Base-by-base conservation (phyloP, 1,140 invertebrate species). In the Holcopasites calliopsidis region DNA sequence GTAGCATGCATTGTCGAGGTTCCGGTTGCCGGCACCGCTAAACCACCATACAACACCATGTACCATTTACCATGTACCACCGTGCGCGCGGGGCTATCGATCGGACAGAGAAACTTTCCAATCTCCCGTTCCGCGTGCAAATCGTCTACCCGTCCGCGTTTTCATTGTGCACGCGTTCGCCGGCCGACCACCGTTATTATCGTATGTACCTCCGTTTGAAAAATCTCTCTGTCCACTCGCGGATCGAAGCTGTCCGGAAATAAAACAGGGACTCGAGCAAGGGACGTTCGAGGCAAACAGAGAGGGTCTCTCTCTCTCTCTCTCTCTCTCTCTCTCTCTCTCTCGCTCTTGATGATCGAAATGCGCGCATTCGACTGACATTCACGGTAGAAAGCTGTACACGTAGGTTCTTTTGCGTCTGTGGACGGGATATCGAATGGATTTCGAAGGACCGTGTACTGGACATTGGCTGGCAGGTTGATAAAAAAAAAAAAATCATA, bases 1-100 rank as follows among this genome's bases (percentile, higher is more conserved):
- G 90, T 86, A 85, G 87, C 87, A 90, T 91, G 90, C 87, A 91
- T 89, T 88, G 88, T 80, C 80, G 90, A 88, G 87, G 84, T 88
- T 86, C 88, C 86, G 78, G 86, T 90, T 84, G 89, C 87, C 85
- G 90, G 84, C 87, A 90, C 87, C 87, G 89, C 90, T 91, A 91
- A 91, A 92, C 82, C 88, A 91, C 79, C 88, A 90, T 86, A 91
- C 77, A 90, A 87, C 77, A 88, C 79, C 86, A 83, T 85, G 85
- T 85, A 88, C 82, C 84, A 87, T 88, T n/a, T 88, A 90, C 86
- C 85, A n/a, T n/a, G 85, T 83, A 80, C 58, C 74, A 77, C 66
- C 66, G 33, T 66, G 38, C 26, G 52, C 64, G 52, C 66, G 65
- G n/a, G n/a, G 49, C 47, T 77, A 68, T 72, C 52, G 49, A 83